phyloP scores from a whole-genome alignment of 2,797 vertebrate species.

The Graptemys geographica region DNA sequence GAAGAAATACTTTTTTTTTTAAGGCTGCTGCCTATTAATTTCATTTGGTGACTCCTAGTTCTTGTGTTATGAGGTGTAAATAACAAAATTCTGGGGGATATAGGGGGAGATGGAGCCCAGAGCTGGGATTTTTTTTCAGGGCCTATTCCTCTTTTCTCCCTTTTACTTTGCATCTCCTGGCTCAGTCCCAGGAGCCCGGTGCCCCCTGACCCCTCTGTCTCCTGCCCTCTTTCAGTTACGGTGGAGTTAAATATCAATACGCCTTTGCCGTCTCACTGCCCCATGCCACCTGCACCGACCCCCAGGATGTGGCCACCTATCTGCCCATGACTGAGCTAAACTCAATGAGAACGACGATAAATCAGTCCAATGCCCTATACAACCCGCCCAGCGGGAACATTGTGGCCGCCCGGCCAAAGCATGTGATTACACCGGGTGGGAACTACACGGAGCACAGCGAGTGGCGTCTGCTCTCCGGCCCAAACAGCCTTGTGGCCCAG shows the following conservation, averaged over 20 bases:
- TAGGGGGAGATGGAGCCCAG: too few relatives aligned
- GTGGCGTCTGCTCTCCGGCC: background rate
- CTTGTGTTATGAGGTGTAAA: too few relatives aligned
- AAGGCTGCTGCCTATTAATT: too few relatives aligned
- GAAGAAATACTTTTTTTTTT: too few relatives aligned
- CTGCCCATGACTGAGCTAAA: too few relatives aligned
- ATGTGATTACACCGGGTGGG: accelerated
- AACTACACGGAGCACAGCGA: background rate
- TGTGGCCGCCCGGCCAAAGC: background rate
- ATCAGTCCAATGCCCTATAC: background rate
- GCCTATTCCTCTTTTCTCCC: background rate
- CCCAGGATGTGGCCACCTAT: background rate
- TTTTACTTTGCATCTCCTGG: background rate
- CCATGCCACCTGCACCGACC: accelerated
- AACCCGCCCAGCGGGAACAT: background rate
- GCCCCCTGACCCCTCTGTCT: background rate
- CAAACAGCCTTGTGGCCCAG: background rate
- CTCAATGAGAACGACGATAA: too few relatives aligned
- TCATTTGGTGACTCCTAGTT: too few relatives aligned
- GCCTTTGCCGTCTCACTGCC: background rate
- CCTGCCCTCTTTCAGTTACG: background rate
- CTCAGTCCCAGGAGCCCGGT: background rate
- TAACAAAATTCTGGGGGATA: too few relatives aligned
- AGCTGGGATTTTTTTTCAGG: too few relatives aligned
- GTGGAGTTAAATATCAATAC: background rate